phyloP scores from a whole-genome alignment of 2,113 vertebrate species.

The Hirundichthys speculiger region DNA sequence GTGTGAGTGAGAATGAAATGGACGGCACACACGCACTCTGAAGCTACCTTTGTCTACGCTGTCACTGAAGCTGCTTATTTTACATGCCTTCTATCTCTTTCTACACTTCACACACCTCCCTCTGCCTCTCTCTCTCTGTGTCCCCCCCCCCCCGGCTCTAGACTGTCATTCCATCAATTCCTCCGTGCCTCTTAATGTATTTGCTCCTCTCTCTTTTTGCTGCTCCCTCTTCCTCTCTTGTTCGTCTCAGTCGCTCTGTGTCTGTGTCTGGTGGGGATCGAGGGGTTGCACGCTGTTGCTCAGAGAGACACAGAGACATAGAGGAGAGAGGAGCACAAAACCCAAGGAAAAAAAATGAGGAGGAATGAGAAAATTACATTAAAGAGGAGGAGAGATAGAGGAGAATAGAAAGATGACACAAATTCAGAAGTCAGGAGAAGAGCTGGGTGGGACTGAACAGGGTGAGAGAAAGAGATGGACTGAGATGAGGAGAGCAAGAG shows the following conservation, averaged over 20 bases:
- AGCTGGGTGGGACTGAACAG: background rate
- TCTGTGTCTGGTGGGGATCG: constrained; percentile 57
- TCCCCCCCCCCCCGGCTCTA: constrained; percentile 42
- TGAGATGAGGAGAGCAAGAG: constrained; percentile 53
- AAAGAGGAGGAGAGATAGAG: background rate
- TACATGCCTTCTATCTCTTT: constrained; percentile 50
- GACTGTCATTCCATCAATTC: constrained; percentile 71
- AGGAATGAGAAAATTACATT: constrained; percentile 6
- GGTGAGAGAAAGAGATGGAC: constrained; percentile 24
- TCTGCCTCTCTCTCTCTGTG: constrained; percentile 19
- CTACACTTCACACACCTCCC: constrained; percentile 25
- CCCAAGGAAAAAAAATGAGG: background rate
- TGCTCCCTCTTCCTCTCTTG: constrained; percentile 32
- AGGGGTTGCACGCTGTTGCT: constrained; percentile 72
- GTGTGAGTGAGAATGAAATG: constrained; percentile 62
- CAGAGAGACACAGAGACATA: constrained; percentile 31
- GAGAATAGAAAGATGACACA: constrained; percentile 8
- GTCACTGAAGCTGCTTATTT: constrained; percentile 67
- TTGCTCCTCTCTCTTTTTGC: constrained; percentile 50
- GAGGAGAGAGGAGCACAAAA: constrained; percentile 13
- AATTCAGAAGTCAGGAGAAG: constrained; percentile 28
- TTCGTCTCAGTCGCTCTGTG: constrained; percentile 56
- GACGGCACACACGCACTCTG: constrained; percentile 58
- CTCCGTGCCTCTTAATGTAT: constrained; percentile 63
- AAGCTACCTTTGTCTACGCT: constrained; percentile 71